A percentile compares a stretch with the other conserved stretches of the same genome.
Conservation (phyloP, 2,797 vertebrate genomes). For the Cryptoprocta ferox region DNA sequence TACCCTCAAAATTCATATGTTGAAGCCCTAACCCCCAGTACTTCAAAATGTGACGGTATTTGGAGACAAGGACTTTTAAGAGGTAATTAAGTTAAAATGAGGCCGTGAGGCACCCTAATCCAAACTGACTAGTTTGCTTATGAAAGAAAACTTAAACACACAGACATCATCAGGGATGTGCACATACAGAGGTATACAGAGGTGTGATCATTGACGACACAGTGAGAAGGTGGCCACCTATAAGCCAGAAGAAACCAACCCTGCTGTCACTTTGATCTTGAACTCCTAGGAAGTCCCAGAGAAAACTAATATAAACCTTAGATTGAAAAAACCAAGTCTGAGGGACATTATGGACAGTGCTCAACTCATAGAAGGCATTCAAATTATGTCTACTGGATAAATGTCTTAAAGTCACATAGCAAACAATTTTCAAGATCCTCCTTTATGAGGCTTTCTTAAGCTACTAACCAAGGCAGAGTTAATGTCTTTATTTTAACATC, state of each 20-base stretch:
- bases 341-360: neutral
- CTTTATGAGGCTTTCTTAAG: neutral
- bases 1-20: neutral
- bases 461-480: neutral
- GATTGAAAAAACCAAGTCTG: neutral
- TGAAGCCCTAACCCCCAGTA: neutral
- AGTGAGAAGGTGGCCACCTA: neutral
- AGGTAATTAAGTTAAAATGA: neutral
- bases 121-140: neutral
- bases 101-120: neutral
- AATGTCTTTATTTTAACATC: neutral
- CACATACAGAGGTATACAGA: neutral
- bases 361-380: neutral
- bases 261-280: neutral
- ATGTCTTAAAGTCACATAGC: slow-evolving; percentile 21
- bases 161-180: neutral
- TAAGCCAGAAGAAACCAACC: neutral
- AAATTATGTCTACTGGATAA: neutral
- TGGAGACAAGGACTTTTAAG: neutral
- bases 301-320: neutral
- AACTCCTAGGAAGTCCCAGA: neutral
- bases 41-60: neutral
- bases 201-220: neutral
- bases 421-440: slow-evolving; percentile 16
- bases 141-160: neutral